A percentile compares a stretch with the other conserved stretches of the same genome.
Conservation (phyloP, 1,140 invertebrate genomes). For the Pogonus chalceus region DNA sequence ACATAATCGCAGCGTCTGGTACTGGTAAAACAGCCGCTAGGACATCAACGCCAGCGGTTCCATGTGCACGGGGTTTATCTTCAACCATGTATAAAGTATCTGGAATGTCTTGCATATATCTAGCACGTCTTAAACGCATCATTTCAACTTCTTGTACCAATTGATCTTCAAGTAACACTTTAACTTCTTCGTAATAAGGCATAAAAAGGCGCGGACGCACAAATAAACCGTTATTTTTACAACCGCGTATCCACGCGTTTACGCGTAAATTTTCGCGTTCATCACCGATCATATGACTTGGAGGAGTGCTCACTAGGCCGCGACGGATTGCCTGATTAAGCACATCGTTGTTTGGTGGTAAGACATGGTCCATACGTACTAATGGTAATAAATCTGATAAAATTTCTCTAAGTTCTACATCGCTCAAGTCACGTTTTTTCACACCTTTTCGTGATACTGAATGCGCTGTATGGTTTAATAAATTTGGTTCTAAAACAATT, state of each 20-base stretch:
- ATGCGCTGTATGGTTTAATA: slow-evolving; percentile 84
- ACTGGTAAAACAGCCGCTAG: slow-evolving; percentile 51
- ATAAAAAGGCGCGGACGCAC: slow-evolving; percentile 80
- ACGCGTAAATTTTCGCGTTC: slow-evolving; percentile 57
- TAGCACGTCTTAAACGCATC: slow-evolving; percentile 57
- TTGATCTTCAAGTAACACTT: slow-evolving; percentile 78
- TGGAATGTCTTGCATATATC: slow-evolving; percentile 68
- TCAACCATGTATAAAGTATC: slow-evolving; percentile 92
- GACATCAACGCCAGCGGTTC: slow-evolving; percentile 51
- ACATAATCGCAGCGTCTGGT: slow-evolving; percentile 61
- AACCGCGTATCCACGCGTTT: slow-evolving; percentile 78
- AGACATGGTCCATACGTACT: slow-evolving; percentile 80
- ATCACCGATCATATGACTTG: slow-evolving; percentile 75
- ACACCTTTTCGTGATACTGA: slow-evolving; percentile 78
- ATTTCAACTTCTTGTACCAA: slow-evolving; percentile 69
- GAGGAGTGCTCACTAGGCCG: slow-evolving; percentile 75
- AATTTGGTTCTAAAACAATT: slow-evolving; percentile 66
- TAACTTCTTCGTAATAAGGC: slow-evolving; percentile 90
- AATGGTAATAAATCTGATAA: slow-evolving; percentile 72
- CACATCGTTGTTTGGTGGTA: slow-evolving; percentile 76
- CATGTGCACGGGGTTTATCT: slow-evolving; percentile 44
- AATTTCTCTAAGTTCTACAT: slow-evolving; percentile 78
- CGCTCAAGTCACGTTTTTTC: slow-evolving; percentile 74
- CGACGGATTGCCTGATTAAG: slow-evolving; percentile 67
- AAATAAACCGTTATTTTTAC: slow-evolving; percentile 70